Base-by-base conservation (phyloP, 2,797 vertebrate species). In the Zalophus californianus region DNA sequence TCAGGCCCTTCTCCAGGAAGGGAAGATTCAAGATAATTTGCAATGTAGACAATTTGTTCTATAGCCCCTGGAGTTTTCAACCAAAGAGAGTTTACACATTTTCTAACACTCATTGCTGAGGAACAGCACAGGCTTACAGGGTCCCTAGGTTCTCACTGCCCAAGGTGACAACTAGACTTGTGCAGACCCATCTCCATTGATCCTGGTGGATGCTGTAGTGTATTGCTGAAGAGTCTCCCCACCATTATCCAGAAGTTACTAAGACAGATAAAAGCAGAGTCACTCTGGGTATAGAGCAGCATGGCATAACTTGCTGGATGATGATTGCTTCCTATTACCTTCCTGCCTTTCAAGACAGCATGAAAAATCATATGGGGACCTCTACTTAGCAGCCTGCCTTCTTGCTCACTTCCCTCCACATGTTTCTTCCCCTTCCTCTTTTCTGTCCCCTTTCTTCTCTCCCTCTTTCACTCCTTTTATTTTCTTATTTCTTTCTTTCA, bases 381-480 rank as follows among this genome's bases (percentile, higher is more conserved):
- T 54, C 52, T 27, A 10, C 27, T 62, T 32, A 35, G 32, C 12
- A 25, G 0, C 21, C 20, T 20, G 12, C 27, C 56, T 56, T 50
- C 32, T 27, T 20, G 11, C 44, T 18, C 8, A 35, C 0, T 2
- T 64, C 64, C 35, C 1, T 9, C 32, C n/a, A 11, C 2, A 0
- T 13, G 14, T 88, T 84, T 83, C 3, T 38, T 25, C 35, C 8
- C 3, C 15, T 60, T 75, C 77, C 3, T 29, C 14, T 48, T 50
- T 18, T 48, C 20, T 9, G 58, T 48, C 8, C 2, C 7, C 18
- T 1, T 20, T 20, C 25, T 11, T 62, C 11, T 5, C 4, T 27
- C 44, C 2, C 15, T 29, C 13, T 52, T 21, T 25, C 9, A 21
- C 2, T 6, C 12, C 0, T 41, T 60, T 86, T 95, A 52, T 80